phyloP scores from a whole-genome alignment of 1,140 invertebrate genomes.

The Notospermus geniculatus region DNA sequence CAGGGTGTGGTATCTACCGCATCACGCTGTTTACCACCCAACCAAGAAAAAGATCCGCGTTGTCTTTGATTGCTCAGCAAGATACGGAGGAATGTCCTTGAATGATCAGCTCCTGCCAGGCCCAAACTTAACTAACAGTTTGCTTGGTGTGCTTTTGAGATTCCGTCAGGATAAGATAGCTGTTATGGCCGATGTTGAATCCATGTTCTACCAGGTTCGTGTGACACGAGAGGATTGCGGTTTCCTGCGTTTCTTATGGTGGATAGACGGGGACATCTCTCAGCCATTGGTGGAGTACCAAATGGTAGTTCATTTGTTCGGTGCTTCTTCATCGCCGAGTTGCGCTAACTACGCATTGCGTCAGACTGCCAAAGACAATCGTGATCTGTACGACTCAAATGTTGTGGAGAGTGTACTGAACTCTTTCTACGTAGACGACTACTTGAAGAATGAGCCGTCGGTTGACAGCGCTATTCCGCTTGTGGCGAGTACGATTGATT shows the following conservation, averaged over 20 bases:
- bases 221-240: constrained; percentile 18
- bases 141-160: constrained; percentile 29
- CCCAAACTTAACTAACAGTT: constrained; percentile 47
- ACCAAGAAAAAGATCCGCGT: constrained; percentile 26
- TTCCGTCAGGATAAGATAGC: constrained; percentile 29
- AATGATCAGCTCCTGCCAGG: constrained; percentile 33
- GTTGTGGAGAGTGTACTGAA: constrained; percentile 8
- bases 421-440: constrained; percentile 27
- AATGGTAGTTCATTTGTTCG: constrained; percentile 28
- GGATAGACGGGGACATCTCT: constrained; percentile 15
- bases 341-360: constrained; percentile 21
- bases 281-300: constrained; percentile 16
- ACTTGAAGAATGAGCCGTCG: constrained; percentile 8
- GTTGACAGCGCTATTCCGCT: constrained; percentile 14
- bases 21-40: constrained; percentile 24
- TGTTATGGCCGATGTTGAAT: constrained; percentile 21
- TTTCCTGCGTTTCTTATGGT: constrained; percentile 23
- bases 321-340: constrained; percentile 24
- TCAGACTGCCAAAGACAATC: constrained; percentile 16
- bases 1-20: constrained; percentile 25
- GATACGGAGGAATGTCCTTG: constrained; percentile 28
- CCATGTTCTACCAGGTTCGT: constrained; percentile 28
- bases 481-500: not conserved
- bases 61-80: constrained; percentile 28
- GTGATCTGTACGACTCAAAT: not conserved